Evolutionary conservation across 1,140 invertebrate genomes (phyloP).

Genomic region (Dreissena polymorpha): DNA sequence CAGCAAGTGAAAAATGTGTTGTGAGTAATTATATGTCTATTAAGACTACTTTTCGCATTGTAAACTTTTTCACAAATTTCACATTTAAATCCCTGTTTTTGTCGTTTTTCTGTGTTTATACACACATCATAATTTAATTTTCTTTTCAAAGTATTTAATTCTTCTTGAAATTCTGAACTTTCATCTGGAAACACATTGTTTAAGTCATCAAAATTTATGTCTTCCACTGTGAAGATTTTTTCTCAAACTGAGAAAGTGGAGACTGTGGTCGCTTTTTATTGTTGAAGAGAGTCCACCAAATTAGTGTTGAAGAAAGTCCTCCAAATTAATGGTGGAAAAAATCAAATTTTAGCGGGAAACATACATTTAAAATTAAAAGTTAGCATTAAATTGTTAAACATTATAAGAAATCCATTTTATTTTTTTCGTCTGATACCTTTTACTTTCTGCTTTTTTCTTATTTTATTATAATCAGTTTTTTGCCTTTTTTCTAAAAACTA

Average conservation of each 20-base stretch:
- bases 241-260: not conserved
- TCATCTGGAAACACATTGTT: not conserved
- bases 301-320: not conserved
- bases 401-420: too few species aligned
- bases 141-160: constrained; percentile 39
- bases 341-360: not conserved
- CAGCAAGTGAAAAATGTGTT: constrained; percentile 37
- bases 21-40: constrained; percentile 44
- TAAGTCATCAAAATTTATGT: not conserved
- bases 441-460: too few species aligned
- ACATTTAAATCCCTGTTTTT: too few species aligned
- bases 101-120: too few species aligned
- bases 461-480: too few species aligned
- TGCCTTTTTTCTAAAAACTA: not conserved
- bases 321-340: not conserved
- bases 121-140: constrained; percentile 25
- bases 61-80: constrained; percentile 43
- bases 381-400: too few species aligned
- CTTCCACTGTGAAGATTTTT: not conserved
- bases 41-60: constrained; percentile 16
- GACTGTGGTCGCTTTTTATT: not conserved
- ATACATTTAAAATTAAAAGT: not conserved
- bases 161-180: constrained; percentile 26
- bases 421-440: too few species aligned
- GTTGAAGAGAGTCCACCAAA: not conserved